phyloP scores from a whole-genome alignment of 2,797 vertebrate species.

The Xiphorhynchus erythropygius region DNA sequence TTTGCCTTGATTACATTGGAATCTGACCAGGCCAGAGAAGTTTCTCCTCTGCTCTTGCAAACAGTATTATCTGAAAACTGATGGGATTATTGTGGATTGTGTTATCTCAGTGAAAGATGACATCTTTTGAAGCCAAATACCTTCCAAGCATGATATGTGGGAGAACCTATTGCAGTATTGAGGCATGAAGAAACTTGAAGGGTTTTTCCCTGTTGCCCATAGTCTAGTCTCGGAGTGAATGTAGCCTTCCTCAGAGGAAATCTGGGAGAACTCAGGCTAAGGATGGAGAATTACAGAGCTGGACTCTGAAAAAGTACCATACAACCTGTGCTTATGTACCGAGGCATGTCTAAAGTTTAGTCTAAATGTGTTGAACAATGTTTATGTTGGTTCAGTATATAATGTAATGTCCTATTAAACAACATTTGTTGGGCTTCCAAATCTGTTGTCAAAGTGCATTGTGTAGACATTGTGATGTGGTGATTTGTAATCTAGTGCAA shows the following conservation, averaged over 20 bases:
- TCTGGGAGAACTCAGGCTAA: neutral
- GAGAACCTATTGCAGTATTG: neutral
- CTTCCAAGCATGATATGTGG: neutral
- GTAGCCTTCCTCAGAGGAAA: neutral
- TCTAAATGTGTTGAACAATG: slow-evolving; percentile 51
- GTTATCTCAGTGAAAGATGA: neutral
- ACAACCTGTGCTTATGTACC: slow-evolving; percentile 20
- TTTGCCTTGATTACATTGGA: neutral
- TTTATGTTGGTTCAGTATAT: slow-evolving; percentile 53
- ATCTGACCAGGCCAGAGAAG: neutral
- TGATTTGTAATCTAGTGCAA: slow-evolving; percentile 65
- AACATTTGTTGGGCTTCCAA: slow-evolving; percentile 41
- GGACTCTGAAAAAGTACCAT: neutral
- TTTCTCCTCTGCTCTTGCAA: slow-evolving; percentile 22
- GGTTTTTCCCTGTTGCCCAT: neutral
- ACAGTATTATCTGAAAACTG: neutral
- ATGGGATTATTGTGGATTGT: neutral
- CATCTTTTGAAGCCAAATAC: neutral
- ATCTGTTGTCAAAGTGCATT: slow-evolving; percentile 58
- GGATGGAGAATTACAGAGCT: neutral
- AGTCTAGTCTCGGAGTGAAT: neutral
- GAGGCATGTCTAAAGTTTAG: slow-evolving; percentile 54
- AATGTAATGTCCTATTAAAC: slow-evolving; percentile 67
- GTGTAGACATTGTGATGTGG: slow-evolving; percentile 45
- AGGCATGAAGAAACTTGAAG: neutral